Evolutionary conservation across 2,113 vertebrate genomes (phyloP).

Genomic region (Leiothrix lutea): DNA sequence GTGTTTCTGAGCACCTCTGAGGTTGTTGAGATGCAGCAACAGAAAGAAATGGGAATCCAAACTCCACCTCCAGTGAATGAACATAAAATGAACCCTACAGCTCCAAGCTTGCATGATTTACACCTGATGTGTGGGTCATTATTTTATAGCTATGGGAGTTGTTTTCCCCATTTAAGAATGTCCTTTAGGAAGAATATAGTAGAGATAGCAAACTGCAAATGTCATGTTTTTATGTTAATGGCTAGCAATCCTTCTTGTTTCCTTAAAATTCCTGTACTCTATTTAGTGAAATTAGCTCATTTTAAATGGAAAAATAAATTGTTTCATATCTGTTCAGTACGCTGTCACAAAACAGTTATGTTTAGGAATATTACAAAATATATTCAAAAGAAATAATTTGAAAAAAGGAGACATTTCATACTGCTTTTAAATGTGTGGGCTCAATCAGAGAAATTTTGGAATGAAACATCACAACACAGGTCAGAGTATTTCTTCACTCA

Average conservation of each 20-base stretch:
- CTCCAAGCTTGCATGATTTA: neutral
- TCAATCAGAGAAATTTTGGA: neutral
- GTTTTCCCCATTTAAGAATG: neutral
- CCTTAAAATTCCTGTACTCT: neutral
- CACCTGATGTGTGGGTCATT: neutral
- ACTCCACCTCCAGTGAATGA: neutral
- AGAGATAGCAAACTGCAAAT: neutral
- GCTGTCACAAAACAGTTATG: neutral
- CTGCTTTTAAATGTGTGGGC: neutral
- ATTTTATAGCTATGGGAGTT: neutral
- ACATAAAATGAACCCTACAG: neutral
- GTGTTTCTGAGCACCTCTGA: neutral
- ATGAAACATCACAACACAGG: neutral
- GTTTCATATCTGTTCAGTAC: neutral
- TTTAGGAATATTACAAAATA: neutral
- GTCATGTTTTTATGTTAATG: neutral
- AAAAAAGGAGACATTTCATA: neutral
- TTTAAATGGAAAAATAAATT: neutral
- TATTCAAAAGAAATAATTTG: neutral
- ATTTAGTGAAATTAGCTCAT: neutral
- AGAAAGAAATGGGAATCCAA: neutral
- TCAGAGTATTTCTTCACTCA: neutral
- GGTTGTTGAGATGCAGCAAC: rapidly evolving
- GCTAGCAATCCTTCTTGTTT: neutral
- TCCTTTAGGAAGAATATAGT: neutral